Conservation (phyloP, 2,113 vertebrate genomes). For the Alces alces region DNA sequence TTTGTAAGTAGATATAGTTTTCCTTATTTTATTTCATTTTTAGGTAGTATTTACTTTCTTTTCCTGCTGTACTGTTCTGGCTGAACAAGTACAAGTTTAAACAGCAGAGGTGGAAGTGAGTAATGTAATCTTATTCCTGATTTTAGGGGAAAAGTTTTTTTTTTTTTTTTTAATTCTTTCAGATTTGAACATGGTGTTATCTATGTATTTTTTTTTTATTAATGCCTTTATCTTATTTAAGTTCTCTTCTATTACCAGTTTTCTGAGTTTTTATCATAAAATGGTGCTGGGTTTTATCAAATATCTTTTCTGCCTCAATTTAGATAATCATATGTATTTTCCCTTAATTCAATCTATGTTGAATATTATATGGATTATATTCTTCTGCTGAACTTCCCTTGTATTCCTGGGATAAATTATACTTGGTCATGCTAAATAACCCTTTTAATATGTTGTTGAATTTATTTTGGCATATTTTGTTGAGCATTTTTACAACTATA, state of each 20-base stretch:
- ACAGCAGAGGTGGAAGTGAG: neutral
- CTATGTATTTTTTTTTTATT: neutral
- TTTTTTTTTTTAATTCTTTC: neutral
- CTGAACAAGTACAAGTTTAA: neutral
- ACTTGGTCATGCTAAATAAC: neutral
- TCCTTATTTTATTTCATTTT: neutral
- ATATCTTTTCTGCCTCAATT: neutral
- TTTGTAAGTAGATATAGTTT: neutral
- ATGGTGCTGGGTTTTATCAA: neutral
- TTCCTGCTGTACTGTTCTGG: neutral
- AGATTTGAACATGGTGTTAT: neutral
- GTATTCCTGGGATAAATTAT: neutral
- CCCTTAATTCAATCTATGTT: neutral
- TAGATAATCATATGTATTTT: neutral
- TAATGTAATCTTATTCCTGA: neutral
- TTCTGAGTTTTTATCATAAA: neutral
- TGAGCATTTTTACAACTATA: neutral
- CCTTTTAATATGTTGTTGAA: neutral
- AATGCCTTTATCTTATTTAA: neutral
- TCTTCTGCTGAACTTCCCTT: neutral
- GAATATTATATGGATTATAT: neutral
- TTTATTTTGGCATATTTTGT: neutral
- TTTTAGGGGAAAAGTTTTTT: neutral
- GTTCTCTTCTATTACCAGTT: neutral
- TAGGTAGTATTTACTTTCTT: neutral